These are phyloP conservation scores for Cydia splendana DNA, from an alignment of 1,140 invertebrate species.

Conservation along the genomic window DNA sequence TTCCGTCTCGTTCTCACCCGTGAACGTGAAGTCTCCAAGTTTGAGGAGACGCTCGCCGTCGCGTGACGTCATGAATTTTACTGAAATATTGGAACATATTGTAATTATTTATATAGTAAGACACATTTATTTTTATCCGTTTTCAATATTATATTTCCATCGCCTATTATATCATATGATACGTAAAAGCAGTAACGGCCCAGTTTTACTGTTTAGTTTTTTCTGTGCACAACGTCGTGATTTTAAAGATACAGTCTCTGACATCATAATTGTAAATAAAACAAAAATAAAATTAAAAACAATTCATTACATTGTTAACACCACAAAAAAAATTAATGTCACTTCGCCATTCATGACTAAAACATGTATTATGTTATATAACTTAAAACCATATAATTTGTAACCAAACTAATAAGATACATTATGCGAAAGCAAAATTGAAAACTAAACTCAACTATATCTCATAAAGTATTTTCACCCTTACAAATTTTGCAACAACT, in stretches of 20 bases:
- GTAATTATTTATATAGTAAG: neutral
- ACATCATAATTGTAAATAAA: too few species aligned
- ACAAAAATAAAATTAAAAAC: too few species aligned
- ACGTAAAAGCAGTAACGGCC: too few species aligned
- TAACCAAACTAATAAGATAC: neutral
- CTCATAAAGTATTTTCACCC: slow-evolving; percentile 14
- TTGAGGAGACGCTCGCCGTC: slow-evolving; percentile 65
- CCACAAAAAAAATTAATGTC: too few species aligned
- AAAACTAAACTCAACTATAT: neutral
- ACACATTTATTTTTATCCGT: neutral
- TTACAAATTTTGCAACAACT: slow-evolving; percentile 56
- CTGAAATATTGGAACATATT: slow-evolving; percentile 54
- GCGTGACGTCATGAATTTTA: slow-evolving; percentile 69
- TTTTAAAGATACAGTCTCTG: too few species aligned
- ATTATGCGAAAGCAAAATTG: neutral
- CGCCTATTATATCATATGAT: too few species aligned
- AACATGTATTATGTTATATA: too few species aligned
- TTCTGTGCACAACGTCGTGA: too few species aligned
- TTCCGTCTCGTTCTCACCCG: slow-evolving; percentile 46
- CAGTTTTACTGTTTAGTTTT: too few species aligned
- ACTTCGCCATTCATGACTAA: too few species aligned
- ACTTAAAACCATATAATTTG: neutral
- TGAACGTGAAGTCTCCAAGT: slow-evolving; percentile 71
- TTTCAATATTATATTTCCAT: too few species aligned
- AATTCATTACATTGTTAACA: too few species aligned